A percentile compares a stretch with the other conserved stretches of the same genome.
Conservation (phyloP, 2,888 invertebrate species). For the Apamea anceps region DNA sequence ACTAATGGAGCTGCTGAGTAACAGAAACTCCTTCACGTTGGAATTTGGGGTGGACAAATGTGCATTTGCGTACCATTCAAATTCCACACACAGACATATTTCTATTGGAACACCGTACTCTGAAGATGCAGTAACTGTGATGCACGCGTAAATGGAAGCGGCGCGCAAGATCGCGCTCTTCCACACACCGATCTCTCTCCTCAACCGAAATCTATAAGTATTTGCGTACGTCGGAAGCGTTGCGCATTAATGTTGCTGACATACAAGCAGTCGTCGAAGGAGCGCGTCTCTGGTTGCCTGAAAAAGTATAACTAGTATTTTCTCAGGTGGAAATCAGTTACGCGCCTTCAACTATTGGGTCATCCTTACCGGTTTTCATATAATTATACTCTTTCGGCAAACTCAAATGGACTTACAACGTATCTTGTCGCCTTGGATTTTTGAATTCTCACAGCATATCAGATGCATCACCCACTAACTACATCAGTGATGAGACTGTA, state of each 20-base stretch:
- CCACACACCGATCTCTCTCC: background rate
- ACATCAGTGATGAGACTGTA: background rate
- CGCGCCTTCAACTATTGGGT: background rate
- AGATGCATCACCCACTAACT: background rate
- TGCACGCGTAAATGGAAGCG: conserved; percentile 70
- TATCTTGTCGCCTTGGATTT: background rate
- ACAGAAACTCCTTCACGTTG: background rate
- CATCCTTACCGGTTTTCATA: background rate
- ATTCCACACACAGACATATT: conserved; percentile 65
- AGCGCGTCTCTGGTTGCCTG: background rate
- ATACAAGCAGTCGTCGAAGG: background rate
- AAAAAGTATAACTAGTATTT: background rate
- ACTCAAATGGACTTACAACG: background rate
- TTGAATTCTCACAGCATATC: background rate
- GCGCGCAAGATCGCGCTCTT: conserved; percentile 59
- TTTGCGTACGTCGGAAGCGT: background rate
- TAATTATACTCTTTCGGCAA: background rate
- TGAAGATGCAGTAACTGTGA: conserved; percentile 65
- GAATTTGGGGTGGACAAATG: background rate
- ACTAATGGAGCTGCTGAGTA: background rate
- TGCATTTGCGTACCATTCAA: background rate
- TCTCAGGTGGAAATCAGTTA: background rate
- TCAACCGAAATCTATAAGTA: background rate
- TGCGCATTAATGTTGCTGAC: background rate
- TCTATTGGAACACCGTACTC: conserved; percentile 85